Evolutionary conservation across 2,888 invertebrate genomes (phyloP), one percentile per base, ranked within the genome.

Genomic region (Mythimna ferrago): DNA sequence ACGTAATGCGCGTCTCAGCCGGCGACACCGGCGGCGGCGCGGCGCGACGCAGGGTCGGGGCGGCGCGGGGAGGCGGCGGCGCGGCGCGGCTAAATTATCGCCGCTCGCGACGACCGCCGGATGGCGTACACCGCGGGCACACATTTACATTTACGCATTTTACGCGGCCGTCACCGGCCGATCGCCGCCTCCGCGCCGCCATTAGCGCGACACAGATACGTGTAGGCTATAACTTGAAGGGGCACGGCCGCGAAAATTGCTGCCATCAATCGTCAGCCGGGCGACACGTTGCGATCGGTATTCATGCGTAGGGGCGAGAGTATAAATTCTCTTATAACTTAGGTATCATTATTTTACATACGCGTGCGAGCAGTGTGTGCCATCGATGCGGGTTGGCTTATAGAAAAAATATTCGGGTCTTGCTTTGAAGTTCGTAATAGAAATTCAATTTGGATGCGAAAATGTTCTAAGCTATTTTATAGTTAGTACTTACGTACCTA

Each of bases 81-180:
- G 78, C 63, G 83, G 71, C 71, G 83, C 86, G 85, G 88, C 87
- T 88, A 87, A 90, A 89, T 91, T 89, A 90, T 89, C 88, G 80
- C 73, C 71, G 63, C 63, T 79, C 71, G 82, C 82, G 66, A 71
- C 82, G 84, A 82, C 69, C 76, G 83, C 72, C 81, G 81, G 81
- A 80, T 81, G 76, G 84, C 83, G 66, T 76, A 83, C 81, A 86
- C 81, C 86, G 84, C 85, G 89, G 83, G 88, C 89, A 85, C 89
- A 88, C 92, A 92, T 93, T 90, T 90, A 89, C 92, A 91, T 92
- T 89, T 87, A 92, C 92, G 91, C 93, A 90, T 90, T 92, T 91
- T 90, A 92, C 92, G 91, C 91, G 90, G 84, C 89, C 89, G 91
- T 89, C 90, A 87, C 86, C 91, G 89, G 81, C 87, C 91, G 90